A percentile compares a stretch with the other conserved stretches of the same genome.
These are phyloP conservation scores for Andrena minutula DNA, from an alignment of 2,888 invertebrate species.

Conservation along the genomic window DNA sequence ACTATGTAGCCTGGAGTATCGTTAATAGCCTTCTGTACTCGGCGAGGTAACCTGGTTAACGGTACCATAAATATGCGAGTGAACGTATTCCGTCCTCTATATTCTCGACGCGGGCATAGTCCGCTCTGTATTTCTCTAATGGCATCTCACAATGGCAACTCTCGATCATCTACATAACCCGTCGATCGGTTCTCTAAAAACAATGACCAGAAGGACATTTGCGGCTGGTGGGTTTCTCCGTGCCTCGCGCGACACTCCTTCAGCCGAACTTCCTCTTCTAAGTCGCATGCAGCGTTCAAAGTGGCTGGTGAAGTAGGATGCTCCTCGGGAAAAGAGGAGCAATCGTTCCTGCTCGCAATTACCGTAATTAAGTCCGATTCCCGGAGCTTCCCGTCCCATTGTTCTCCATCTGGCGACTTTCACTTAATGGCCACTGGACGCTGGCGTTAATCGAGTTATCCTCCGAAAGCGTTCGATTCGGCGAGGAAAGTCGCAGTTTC, in stretches of 20 bases:
- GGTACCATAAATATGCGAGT: constrained; percentile 54
- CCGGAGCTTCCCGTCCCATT: constrained; percentile 22
- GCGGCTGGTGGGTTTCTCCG: neutral
- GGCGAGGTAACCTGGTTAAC: constrained; percentile 57
- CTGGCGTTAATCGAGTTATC: constrained; percentile 42
- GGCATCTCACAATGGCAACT: neutral
- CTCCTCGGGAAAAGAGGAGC: neutral
- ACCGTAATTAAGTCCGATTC: constrained; percentile 25
- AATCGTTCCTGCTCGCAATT: constrained; percentile 1
- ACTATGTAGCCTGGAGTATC: neutral
- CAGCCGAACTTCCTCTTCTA: neutral
- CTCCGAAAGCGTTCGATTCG: constrained; percentile 9
- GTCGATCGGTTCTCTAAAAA: constrained; percentile 24
- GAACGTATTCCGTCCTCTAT: constrained; percentile 49
- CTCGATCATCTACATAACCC: constrained; percentile 34
- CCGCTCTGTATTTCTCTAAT: constrained; percentile 40
- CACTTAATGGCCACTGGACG: constrained; percentile 40
- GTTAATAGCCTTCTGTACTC: constrained; percentile 8
- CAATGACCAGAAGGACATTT: constrained; percentile 11
- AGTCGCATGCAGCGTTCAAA: neutral
- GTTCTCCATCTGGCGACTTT: constrained; percentile 41
- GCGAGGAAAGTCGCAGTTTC: too few species aligned
- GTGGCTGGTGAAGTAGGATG: neutral
- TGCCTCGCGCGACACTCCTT: neutral
- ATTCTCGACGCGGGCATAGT: constrained; percentile 29